Evolutionary conservation across 2,888 invertebrate species (phyloP), one percentile per base, ranked within the genome.

Genomic region (Venusia cambrica): DNA sequence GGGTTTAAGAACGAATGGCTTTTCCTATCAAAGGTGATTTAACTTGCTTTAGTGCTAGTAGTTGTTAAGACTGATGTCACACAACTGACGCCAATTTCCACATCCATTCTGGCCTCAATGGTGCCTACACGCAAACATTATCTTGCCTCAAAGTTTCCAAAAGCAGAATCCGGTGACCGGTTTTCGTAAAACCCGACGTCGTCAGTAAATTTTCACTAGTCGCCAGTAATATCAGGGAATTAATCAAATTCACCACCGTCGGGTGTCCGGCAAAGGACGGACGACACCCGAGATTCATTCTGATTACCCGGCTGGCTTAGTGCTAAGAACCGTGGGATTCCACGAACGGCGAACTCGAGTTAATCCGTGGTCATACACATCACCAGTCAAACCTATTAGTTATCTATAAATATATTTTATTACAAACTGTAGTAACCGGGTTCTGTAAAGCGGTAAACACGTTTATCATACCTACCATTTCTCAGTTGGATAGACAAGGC

Each of bases 301-400:
- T 77, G 78, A 81, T 80, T 79, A 77, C 71, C n/a, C n/a, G 61
- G 47, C 40, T 46, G 73, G 78, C 78, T 81, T 78, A 76, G 50
- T 38, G 44, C 46, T 76, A 73, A 81, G 77, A 48, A 51, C 56
- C 70, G 69, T 73, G 73, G 57, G 73, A 73, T 33, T 30, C 36
- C 25, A 41, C 64, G 58, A 52, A 48, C 57, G 62, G 50, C 54
- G 62, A 54, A 59, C 54, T 44, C 57, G n/a, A 57, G 51, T 53
- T 57, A 55, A 53, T 64, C 60, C 52, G 48, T 59, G 61, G 65
- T 73, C 64, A 69, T 54, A 57, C 54, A 51, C 51, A 52, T 60
- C 54, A 57, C 57, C 53, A 50, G 50, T 51, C 51, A 44, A 53
- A 57, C 38, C 51, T 47, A 52, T 38, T 57, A 53, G 10, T 22